A percentile compares a stretch with the other conserved stretches of the same genome.
These are phyloP conservation scores for Pristis pectinata DNA, from an alignment of 2,797 vertebrate genomes.

Conservation along the genomic window DNA sequence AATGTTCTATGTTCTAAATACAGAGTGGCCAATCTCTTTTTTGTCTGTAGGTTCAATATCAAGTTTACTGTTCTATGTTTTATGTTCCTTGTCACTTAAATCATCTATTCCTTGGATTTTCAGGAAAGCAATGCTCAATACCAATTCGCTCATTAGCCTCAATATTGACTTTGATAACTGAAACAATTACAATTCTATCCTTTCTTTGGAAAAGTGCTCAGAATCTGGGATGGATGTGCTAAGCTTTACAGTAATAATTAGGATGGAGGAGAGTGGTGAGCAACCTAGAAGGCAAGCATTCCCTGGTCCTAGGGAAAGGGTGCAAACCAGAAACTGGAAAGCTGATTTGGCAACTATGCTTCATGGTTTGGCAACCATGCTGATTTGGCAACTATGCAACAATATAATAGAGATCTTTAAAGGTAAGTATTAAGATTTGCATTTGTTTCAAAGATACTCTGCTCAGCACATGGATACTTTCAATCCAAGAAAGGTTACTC, in stretches of 20 bases:
- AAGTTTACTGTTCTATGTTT: too few relatives aligned
- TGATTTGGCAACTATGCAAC: not conserved
- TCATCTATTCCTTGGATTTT: not conserved
- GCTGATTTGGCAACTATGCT: not conserved
- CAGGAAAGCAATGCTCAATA: not conserved
- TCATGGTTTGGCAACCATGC: not conserved
- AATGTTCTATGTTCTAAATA: not conserved
- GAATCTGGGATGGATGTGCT: not conserved
- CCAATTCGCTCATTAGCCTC: not conserved
- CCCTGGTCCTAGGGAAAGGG: not conserved
- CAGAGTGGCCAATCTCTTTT: not conserved
- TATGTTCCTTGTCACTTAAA: not conserved
- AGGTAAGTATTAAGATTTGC: not conserved
- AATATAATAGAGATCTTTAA: not conserved
- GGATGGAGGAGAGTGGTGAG: not conserved
- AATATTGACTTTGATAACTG: not conserved
- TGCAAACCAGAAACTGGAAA: not conserved
- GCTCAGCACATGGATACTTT: not conserved
- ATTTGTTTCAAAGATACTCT: not conserved
- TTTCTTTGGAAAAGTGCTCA: not conserved
- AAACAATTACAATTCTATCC: not conserved
- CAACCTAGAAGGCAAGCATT: not conserved
- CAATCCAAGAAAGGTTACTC: conserved; percentile 7
- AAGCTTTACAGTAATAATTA: not conserved
- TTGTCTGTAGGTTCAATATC: not conserved